These are phyloP conservation scores for Xestoiulus laeticollis DNA, from an alignment of 2,888 invertebrate species.

Conservation along the genomic window DNA sequence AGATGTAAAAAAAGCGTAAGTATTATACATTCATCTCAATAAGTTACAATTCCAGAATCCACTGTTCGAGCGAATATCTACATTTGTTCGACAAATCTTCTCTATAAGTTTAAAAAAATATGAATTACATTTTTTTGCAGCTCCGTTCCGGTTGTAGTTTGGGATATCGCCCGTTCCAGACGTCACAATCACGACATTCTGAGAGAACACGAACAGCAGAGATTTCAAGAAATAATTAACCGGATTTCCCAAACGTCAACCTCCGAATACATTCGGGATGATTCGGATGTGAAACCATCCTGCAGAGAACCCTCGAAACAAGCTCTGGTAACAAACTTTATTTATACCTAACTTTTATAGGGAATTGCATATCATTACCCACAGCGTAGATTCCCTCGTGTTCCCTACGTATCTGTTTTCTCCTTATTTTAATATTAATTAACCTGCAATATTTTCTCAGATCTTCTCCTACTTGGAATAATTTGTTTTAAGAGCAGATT, in stretches of 20 bases:
- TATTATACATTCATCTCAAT: neutral
- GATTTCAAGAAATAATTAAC: conserved; percentile 47
- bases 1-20: neutral
- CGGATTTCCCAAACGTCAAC: neutral
- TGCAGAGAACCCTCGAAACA: neutral
- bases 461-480: too few species aligned
- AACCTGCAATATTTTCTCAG: too few species aligned
- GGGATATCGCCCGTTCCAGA: conserved; percentile 47
- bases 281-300: neutral
- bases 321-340: neutral
- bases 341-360: neutral
- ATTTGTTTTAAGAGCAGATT: too few species aligned
- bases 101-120: neutral
- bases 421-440: too few species aligned
- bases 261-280: neutral
- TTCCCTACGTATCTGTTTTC: too few species aligned
- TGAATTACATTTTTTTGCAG: neutral
- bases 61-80: too few species aligned
- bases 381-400: too few species aligned
- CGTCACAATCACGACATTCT: conserved; percentile 51
- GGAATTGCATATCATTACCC: neutral
- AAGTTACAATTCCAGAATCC: too few species aligned
- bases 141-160: neutral
- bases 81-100: neutral
- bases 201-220: conserved; percentile 49